These are phyloP conservation scores for Alexandromys fortis DNA, from an alignment of 2,113 vertebrate species.

Conservation along the genomic window DNA sequence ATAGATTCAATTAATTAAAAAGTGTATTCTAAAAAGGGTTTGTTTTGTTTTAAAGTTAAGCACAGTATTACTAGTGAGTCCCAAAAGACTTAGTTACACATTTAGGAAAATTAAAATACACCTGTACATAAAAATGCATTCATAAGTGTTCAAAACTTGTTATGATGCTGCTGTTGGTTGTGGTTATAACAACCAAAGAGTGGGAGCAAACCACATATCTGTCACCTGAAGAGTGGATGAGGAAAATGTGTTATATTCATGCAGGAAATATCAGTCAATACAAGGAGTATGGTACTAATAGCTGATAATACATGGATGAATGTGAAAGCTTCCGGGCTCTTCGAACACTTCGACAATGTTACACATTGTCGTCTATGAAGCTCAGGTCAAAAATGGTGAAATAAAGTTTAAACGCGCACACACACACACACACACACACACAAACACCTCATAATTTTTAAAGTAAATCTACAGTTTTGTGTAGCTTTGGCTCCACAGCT, in stretches of 20 bases:
- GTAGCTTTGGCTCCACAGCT: background rate
- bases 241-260: background rate
- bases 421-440: background rate
- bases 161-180: background rate
- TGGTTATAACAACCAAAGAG: background rate
- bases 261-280: background rate
- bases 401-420: background rate
- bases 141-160: background rate
- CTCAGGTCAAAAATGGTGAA: background rate
- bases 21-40: background rate
- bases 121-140: background rate
- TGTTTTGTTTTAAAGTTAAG: constrained; percentile 18
- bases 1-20: background rate
- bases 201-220: background rate
- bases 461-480: background rate
- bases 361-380: background rate
- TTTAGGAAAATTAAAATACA: background rate
- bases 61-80: background rate
- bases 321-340: background rate
- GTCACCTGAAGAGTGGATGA: background rate
- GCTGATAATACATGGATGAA: background rate
- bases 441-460: background rate
- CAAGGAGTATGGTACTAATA: background rate
- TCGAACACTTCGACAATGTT: background rate
- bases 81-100: no score